phyloP scores from a whole-genome alignment of 2,888 invertebrate species.

The Eilema griseolum region DNA sequence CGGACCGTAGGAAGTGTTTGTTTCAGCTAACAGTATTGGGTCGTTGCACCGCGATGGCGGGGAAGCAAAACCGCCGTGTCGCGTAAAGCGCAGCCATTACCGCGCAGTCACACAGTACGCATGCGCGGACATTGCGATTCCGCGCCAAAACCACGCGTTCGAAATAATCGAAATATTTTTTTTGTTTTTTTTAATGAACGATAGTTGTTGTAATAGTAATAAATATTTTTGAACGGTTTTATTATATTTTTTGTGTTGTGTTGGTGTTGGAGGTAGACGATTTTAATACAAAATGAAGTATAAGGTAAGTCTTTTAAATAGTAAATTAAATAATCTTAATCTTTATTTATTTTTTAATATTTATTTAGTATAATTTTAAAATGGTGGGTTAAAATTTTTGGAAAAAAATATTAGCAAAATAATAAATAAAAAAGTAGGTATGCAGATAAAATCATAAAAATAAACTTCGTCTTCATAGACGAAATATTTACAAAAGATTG shows the following conservation, averaged over 20 bases:
- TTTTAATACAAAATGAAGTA: constrained; percentile 70
- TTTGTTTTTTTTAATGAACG: constrained; percentile 48
- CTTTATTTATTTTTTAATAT: no score
- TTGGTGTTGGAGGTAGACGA: constrained; percentile 41
- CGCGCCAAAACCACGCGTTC: constrained; percentile 61
- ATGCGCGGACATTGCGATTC: constrained; percentile 69
- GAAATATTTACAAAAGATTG: not conserved
- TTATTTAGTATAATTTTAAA: not conserved
- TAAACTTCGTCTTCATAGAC: not conserved
- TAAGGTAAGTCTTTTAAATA: constrained; percentile 66
- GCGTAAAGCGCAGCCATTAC: constrained; percentile 71
- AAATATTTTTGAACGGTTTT: constrained; percentile 20
- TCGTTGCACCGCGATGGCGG: constrained; percentile 72
- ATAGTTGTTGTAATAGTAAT: constrained; percentile 22
- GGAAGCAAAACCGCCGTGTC: constrained; percentile 78
- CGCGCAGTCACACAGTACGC: constrained; percentile 72
- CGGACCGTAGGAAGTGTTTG: constrained; percentile 52
- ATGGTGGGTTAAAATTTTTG: not conserved
- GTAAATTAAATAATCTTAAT: not conserved
- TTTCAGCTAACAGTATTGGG: constrained; percentile 53
- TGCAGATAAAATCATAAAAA: not conserved
- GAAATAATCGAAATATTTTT: constrained; percentile 27
- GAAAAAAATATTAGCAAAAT: not conserved
- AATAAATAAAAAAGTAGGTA: not conserved
- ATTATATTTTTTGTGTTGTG: constrained; percentile 50